Percentiles rank a stretch among this genome's conserved stretches.
Conservation (phyloP, 2,113 vertebrate species). For the Anhinga rufa region DNA sequence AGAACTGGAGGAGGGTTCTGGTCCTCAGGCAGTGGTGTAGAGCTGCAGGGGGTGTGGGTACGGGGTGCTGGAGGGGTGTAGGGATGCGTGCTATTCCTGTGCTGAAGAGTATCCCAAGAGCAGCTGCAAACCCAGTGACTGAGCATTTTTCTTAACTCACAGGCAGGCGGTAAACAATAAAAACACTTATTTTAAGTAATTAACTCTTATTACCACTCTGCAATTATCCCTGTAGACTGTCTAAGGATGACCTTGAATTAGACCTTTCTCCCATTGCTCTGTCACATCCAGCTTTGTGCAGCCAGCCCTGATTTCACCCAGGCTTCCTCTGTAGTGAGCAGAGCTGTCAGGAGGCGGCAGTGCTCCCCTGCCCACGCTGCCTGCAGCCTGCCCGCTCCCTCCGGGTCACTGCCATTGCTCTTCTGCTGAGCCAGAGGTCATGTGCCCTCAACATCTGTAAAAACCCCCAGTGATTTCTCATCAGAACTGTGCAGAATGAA, state of each 20-base stretch:
- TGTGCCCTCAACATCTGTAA: background rate
- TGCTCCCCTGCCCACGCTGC: background rate
- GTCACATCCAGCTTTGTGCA: background rate
- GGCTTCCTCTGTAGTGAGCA: background rate
- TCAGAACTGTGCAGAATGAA: background rate
- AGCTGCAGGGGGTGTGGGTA: no score
- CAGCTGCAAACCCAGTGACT: background rate
- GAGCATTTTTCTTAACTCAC: background rate
- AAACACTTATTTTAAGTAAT: background rate
- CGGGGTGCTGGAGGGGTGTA: no score
- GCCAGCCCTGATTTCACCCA: background rate
- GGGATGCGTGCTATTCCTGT: background rate
- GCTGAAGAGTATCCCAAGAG: background rate
- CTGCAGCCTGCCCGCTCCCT: background rate
- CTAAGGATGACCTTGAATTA: background rate
- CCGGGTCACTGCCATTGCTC: background rate
- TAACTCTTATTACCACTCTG: background rate
- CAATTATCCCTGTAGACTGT: background rate
- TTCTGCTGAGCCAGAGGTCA: background rate
- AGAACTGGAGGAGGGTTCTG: background rate
- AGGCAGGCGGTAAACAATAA: background rate
- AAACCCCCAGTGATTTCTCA: background rate
- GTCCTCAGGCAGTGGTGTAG: background rate
- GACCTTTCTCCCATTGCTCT: background rate
- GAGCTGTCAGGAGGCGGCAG: slow-evolving; percentile 1